phyloP scores from a whole-genome alignment of 2,797 vertebrate genomes.

The Chaunax sp. region DNA sequence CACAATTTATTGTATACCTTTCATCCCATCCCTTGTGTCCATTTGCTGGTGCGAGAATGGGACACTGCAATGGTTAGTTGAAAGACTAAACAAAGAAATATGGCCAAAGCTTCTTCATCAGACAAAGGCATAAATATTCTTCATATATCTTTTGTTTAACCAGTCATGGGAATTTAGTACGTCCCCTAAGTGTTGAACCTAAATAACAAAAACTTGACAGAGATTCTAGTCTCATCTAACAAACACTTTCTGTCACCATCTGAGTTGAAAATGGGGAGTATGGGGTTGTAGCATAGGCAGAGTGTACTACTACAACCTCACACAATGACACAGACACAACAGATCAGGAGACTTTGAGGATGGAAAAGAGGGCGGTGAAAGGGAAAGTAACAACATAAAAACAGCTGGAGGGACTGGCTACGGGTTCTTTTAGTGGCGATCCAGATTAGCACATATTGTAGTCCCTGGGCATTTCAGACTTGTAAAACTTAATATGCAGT shows the following conservation, averaged over 20 bases:
- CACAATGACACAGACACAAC: slow-evolving; percentile 53
- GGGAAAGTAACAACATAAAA: slow-evolving; percentile 52
- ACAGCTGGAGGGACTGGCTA: slow-evolving; percentile 58
- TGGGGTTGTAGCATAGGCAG: slow-evolving; percentile 20
- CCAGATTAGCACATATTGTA: slow-evolving; percentile 57
- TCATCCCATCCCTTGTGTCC: slow-evolving; percentile 50
- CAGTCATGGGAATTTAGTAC: slow-evolving; percentile 11
- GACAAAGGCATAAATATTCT: slow-evolving; percentile 25
- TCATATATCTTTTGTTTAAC: slow-evolving; percentile 25
- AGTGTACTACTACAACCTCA: slow-evolving; percentile 35
- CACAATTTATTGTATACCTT: slow-evolving; percentile 66
- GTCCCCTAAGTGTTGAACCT: slow-evolving; percentile 25
- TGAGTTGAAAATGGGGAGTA: slow-evolving; percentile 5
- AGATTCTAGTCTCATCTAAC: background rate
- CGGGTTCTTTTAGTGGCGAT: slow-evolving; percentile 62
- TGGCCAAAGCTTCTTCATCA: slow-evolving; percentile 12
- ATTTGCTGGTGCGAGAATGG: slow-evolving; percentile 44
- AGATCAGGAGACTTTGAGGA: slow-evolving; percentile 38
- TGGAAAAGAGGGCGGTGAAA: slow-evolving; percentile 59
- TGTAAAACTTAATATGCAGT: slow-evolving; percentile 59
- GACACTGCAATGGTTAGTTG: slow-evolving; percentile 43
- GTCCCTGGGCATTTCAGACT: slow-evolving; percentile 58
- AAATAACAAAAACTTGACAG: slow-evolving; percentile 19
- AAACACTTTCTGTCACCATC: slow-evolving; percentile 36
- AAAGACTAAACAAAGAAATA: slow-evolving; percentile 61